Evolutionary conservation across 64 coral and sea anemone species (phyloP).

Genomic region (Montipora foliosa): DNA sequence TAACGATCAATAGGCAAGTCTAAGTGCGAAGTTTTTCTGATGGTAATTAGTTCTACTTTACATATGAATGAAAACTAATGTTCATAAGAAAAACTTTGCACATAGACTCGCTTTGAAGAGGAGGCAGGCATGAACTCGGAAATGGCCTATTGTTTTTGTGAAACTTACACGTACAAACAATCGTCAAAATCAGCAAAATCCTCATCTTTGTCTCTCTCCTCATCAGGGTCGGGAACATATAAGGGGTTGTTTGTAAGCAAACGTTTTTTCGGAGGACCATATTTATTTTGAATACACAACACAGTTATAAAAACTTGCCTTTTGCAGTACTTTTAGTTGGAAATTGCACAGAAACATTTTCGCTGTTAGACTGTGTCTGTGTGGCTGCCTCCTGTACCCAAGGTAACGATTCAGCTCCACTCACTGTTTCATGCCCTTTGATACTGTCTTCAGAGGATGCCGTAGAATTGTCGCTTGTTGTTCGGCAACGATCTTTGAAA

Average conservation of each 20-base stretch:
- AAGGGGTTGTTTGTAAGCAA: background rate
- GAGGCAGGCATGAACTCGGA: no score
- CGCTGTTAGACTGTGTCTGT: conserved; percentile 3
- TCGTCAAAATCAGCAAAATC: background rate
- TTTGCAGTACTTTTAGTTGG: background rate
- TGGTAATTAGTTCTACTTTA: background rate
- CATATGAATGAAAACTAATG: no score
- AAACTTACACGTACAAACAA: no score
- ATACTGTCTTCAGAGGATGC: background rate
- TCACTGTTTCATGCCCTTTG: background rate
- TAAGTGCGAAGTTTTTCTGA: background rate
- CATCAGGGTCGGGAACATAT: background rate
- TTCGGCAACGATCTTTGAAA: background rate
- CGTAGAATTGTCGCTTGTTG: background rate
- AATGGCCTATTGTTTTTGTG: no score
- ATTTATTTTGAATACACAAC: no score
- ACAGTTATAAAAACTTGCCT: background rate
- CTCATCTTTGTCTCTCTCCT: background rate
- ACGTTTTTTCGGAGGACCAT: background rate
- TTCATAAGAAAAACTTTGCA: no score
- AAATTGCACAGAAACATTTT: background rate
- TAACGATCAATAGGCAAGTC: background rate
- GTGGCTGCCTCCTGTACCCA: background rate
- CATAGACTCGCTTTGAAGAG: no score
- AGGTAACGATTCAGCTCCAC: background rate